phyloP scores from a whole-genome alignment of 2,797 vertebrate species.

The Gobio occitaniae region DNA sequence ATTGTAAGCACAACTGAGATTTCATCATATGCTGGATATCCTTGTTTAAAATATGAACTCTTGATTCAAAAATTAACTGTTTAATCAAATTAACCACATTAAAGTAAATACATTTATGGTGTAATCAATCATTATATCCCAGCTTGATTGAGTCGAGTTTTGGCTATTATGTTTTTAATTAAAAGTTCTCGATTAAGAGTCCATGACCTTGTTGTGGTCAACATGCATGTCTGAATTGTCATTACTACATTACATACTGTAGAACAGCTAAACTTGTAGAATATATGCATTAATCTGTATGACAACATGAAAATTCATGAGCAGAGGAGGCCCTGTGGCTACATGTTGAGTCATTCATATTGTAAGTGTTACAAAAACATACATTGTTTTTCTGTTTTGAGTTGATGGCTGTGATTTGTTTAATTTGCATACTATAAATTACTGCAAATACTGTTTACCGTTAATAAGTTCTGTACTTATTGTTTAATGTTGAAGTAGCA shows the following conservation, averaged over 20 bases:
- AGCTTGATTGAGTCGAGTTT: background rate
- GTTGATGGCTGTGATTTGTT: background rate
- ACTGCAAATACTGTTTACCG: background rate
- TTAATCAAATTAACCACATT: background rate
- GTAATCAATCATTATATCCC: background rate
- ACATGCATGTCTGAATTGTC: background rate
- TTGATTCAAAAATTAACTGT: background rate
- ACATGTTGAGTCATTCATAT: background rate
- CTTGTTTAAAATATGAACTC: slow-evolving; percentile 7
- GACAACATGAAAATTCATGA: slow-evolving; percentile 1
- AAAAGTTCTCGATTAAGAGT: slow-evolving; percentile 2
- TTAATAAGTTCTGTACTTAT: background rate
- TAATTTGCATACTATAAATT: background rate
- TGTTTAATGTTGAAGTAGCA: background rate
- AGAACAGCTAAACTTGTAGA: background rate
- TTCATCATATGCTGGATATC: background rate
- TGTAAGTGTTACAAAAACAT: background rate
- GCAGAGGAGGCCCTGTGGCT: background rate
- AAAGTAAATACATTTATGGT: background rate
- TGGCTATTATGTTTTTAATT: slow-evolving; percentile 12
- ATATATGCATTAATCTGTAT: background rate
- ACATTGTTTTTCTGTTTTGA: background rate
- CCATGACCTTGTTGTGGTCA: background rate
- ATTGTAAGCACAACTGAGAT: slow-evolving; percentile 11
- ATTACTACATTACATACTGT: background rate